These are phyloP conservation scores for Corythornis leucogaster DNA, from an alignment of 2,797 vertebrate species.

Conservation along the genomic window DNA sequence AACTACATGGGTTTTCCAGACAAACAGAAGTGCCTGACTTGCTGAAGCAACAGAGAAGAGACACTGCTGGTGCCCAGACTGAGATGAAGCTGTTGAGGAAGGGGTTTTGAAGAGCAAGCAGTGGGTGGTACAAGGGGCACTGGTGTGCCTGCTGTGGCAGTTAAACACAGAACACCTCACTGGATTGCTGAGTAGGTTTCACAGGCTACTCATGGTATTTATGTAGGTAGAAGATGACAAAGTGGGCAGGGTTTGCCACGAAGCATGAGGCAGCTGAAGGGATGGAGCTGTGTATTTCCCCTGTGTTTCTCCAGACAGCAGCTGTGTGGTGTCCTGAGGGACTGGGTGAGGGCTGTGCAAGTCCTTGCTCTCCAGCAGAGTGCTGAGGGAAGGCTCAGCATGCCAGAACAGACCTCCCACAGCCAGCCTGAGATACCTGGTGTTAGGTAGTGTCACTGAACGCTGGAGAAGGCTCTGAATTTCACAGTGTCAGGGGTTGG, in stretches of 20 bases:
- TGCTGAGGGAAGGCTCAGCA: neutral
- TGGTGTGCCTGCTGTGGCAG: neutral
- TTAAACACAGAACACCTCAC: neutral
- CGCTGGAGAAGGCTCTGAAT: neutral
- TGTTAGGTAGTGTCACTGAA: neutral
- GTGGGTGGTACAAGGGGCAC: no score
- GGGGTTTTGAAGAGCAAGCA: neutral
- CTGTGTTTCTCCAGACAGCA: neutral
- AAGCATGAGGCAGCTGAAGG: neutral
- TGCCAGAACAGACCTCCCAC: neutral
- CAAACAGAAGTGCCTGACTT: neutral
- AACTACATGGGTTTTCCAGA: neutral
- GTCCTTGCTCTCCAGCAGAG: neutral
- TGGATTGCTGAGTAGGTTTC: neutral
- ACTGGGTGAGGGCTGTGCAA: neutral
- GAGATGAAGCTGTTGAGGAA: neutral
- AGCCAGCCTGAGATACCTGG: neutral
- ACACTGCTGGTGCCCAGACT: neutral
- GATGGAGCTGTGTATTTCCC: neutral
- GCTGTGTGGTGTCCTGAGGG: neutral
- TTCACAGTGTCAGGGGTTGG: neutral
- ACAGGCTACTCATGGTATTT: neutral
- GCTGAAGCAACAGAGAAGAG: neutral
- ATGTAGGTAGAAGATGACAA: neutral
- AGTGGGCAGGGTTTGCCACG: neutral